A percentile compares a stretch with the other conserved stretches of the same genome.
Conservation (phyloP, 2,113 vertebrate genomes). For the Bubo bubo region DNA sequence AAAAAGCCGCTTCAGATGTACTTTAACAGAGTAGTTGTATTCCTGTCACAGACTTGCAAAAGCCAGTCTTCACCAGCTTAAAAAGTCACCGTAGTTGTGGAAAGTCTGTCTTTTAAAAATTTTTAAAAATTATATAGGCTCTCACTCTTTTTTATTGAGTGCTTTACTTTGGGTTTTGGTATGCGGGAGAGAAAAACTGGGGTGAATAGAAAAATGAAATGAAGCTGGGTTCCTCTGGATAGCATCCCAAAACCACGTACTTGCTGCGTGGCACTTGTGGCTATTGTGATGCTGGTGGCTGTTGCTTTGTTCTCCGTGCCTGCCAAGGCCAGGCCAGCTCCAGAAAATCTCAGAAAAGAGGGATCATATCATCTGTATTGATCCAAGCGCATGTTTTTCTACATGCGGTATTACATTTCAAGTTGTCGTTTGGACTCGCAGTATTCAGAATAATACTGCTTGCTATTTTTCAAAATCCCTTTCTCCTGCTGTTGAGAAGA, state of each 20-base stretch:
- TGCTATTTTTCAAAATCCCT: background rate
- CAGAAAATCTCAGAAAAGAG: background rate
- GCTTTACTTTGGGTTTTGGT: background rate
- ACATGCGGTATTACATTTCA: background rate
- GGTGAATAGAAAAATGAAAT: background rate
- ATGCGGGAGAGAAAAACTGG: background rate
- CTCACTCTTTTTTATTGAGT: background rate
- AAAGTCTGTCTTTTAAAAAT: background rate
- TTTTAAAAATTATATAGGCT: background rate
- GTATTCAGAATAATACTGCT: background rate
- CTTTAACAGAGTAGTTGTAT: background rate
- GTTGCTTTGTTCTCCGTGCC: background rate
- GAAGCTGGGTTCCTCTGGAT: background rate
- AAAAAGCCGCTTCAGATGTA: background rate
- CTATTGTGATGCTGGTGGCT: background rate
- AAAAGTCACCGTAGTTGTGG: background rate
- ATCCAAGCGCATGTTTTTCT: background rate
- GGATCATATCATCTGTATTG: background rate
- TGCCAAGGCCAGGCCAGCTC: background rate
- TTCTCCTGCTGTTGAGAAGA: background rate
- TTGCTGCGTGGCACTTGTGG: fast-evolving
- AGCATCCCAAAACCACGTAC: background rate
- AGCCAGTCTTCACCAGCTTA: background rate
- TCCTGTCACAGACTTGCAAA: background rate
- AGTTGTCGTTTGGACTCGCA: background rate